Conservation (phyloP, 1,140 invertebrate genomes). For the Helicorthomorpha holstii region DNA sequence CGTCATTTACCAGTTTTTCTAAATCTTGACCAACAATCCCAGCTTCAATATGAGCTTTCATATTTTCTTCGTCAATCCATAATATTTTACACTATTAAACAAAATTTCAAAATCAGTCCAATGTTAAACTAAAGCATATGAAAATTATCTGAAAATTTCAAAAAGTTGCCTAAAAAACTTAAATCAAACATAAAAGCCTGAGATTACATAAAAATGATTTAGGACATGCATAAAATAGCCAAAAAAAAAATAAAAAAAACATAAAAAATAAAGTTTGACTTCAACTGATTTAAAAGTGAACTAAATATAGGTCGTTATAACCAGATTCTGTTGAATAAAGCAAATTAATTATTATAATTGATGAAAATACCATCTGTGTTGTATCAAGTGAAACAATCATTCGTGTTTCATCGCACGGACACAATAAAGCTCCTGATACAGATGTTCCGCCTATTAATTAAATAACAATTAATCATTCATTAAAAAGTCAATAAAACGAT, state of each 20-base stretch:
- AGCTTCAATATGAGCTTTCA: constrained; percentile 63
- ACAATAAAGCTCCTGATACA: constrained; percentile 77
- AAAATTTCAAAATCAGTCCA: constrained; percentile 1
- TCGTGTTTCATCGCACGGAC: constrained; percentile 58
- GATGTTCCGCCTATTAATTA: constrained; percentile 60
- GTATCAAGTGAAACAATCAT: constrained; percentile 85
- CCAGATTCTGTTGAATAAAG: too few relatives aligned
- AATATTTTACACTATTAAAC: constrained; percentile 58
- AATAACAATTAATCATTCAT: not conserved
- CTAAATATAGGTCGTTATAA: too few relatives aligned
- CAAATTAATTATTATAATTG: too few relatives aligned
- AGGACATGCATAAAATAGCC: too few relatives aligned
- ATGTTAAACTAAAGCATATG: constrained; percentile 2
- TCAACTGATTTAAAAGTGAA: too few relatives aligned
- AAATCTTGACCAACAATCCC: constrained; percentile 92
- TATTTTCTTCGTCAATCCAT: constrained; percentile 84
- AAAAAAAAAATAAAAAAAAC: too few relatives aligned
- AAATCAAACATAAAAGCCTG: too few relatives aligned
- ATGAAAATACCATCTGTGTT: constrained; percentile 62
- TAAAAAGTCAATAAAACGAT: not conserved
- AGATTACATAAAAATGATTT: too few relatives aligned
- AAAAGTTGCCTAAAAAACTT: too few relatives aligned
- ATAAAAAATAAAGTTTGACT: too few relatives aligned
- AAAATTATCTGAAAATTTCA: too few relatives aligned
- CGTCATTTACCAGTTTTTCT: constrained; percentile 48